These are phyloP conservation scores for Lamprologus callipterus DNA, from an alignment of 2,113 vertebrate genomes.

Conservation along the genomic window DNA sequence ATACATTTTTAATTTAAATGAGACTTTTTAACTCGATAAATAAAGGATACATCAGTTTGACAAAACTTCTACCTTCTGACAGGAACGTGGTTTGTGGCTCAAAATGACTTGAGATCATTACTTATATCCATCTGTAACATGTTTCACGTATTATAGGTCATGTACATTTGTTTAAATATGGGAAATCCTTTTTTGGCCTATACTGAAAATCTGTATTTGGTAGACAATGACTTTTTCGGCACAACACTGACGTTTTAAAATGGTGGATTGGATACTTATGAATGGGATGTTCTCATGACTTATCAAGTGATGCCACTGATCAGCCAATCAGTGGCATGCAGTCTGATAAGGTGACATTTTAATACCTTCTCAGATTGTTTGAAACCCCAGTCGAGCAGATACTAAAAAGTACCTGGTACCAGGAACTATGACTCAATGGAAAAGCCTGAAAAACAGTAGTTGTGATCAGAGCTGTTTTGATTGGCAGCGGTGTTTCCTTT, in stretches of 20 bases:
- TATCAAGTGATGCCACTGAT: neutral
- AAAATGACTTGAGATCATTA: neutral
- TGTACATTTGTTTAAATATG: neutral
- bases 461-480: neutral
- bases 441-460: neutral
- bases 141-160: neutral
- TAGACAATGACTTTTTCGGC: neutral
- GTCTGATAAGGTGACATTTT: neutral
- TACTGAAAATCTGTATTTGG: neutral
- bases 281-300: neutral
- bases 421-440: neutral
- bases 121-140: neutral
- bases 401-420: neutral
- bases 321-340: neutral
- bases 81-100: neutral
- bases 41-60: neutral
- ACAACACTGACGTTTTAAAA: neutral
- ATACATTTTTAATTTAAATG: neutral
- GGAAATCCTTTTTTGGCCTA: neutral
- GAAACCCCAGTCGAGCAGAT: neutral
- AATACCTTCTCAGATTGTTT: neutral
- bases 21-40: neutral
- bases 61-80: neutral
- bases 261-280: rapidly evolving
- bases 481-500: neutral